Percentiles rank a stretch among this genome's conserved stretches.
phyloP scores from a whole-genome alignment of 2,797 vertebrate genomes.

The Cryptoblepharus egeriae region DNA sequence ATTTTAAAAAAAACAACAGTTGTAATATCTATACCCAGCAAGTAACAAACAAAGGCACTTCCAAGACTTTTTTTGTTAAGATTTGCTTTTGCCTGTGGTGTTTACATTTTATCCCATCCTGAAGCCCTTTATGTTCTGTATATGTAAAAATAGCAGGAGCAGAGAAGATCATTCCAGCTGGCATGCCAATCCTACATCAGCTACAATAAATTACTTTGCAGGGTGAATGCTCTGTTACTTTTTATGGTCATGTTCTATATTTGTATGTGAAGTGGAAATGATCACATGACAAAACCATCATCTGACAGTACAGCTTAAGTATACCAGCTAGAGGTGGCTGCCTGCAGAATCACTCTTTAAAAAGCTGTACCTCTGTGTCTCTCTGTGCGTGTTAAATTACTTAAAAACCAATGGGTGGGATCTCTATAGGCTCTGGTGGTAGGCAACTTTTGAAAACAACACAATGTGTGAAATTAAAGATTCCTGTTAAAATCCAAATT shows the following conservation, averaged over 20 bases:
- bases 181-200: constrained; percentile 75
- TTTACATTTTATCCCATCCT: constrained; percentile 33
- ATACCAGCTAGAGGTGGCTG: constrained; percentile 60
- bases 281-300: constrained; percentile 76
- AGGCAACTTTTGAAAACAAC: no score
- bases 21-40: constrained; percentile 21
- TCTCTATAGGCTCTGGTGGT: no score
- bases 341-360: constrained; percentile 46
- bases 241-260: constrained; percentile 99
- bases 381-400: constrained; percentile 11
- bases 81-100: constrained; percentile 42
- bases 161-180: constrained; percentile 79
- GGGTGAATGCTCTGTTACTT: constrained; percentile 89
- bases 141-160: constrained; percentile 69
- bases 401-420: constrained; percentile 14
- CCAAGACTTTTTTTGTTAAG: constrained; percentile 41
- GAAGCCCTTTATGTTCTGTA: constrained; percentile 60
- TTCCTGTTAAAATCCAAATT: neutral
- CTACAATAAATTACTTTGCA: constrained; percentile 80
- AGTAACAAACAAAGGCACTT: constrained; percentile 46
- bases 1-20: constrained; percentile 27
- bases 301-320: constrained; percentile 78
- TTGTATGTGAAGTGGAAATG: constrained; percentile 83
- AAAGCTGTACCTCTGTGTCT: constrained; percentile 18
- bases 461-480: neutral